Evolutionary conservation across 2,113 vertebrate genomes (phyloP).

Genomic region (Regulus satrapa): DNA sequence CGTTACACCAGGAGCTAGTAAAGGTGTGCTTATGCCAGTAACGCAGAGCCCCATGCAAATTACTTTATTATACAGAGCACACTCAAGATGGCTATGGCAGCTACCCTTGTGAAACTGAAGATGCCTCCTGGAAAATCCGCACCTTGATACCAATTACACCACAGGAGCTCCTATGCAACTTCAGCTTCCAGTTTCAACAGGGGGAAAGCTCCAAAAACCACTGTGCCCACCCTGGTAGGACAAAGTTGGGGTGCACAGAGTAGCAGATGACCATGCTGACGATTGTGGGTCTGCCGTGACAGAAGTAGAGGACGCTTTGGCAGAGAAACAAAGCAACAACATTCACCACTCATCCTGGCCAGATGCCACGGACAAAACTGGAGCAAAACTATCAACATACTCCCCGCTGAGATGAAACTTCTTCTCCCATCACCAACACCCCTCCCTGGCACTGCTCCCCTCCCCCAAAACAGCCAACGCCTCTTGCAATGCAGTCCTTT

Average conservation of each 20-base stretch:
- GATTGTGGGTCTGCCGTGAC: not conserved
- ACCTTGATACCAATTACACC: not conserved
- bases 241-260: not conserved
- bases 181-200: not conserved
- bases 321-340: not conserved
- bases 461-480: not conserved
- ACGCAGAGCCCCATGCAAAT: not conserved
- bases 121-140: not conserved
- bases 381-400: not conserved
- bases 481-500: not conserved
- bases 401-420: not conserved
- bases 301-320: not conserved
- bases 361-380: accelerated
- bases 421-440: not conserved
- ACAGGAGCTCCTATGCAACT: not conserved
- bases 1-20: not conserved
- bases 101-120: conserved; percentile 36
- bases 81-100: not conserved
- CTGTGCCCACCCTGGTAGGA: not conserved
- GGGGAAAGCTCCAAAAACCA: not conserved
- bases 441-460: too few relatives aligned
- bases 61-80: not conserved
- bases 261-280: not conserved
- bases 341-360: not conserved
- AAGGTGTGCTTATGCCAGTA: not conserved